phyloP scores from a whole-genome alignment of 1,140 invertebrate species.

The Limonius californicus region DNA sequence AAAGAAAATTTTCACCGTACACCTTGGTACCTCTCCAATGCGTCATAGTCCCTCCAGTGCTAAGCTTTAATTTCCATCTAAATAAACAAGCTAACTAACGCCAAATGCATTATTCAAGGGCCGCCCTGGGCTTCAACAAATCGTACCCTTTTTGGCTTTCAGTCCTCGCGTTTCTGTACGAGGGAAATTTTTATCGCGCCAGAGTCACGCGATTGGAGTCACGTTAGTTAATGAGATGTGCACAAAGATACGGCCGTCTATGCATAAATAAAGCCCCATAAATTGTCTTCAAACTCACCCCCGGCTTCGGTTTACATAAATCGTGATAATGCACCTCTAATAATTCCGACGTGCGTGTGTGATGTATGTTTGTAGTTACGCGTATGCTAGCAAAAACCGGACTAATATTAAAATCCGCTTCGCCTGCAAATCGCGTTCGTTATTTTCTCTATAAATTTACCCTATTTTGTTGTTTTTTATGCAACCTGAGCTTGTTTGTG shows the following conservation, averaged over 20 bases:
- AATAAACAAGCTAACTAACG: slow-evolving; percentile 1
- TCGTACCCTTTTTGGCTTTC: slow-evolving; percentile 5
- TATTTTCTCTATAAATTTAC: too few relatives aligned
- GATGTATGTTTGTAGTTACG: too few relatives aligned
- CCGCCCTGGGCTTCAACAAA: neutral
- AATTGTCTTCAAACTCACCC: slow-evolving; percentile 9
- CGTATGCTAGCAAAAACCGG: too few relatives aligned
- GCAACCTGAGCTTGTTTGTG: too few relatives aligned
- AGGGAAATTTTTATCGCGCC: neutral
- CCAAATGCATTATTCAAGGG: neutral
- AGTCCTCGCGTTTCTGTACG: neutral
- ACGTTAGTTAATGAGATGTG: slow-evolving; percentile 26
- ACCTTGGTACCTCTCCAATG: too few relatives aligned
- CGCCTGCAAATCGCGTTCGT: too few relatives aligned
- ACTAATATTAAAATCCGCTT: too few relatives aligned
- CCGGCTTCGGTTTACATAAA: neutral
- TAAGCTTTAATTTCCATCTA: neutral
- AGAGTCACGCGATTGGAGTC: slow-evolving; percentile 23
- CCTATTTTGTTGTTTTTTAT: too few relatives aligned
- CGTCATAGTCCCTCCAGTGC: too few relatives aligned
- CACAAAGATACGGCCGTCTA: slow-evolving; percentile 9
- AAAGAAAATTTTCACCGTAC: neutral
- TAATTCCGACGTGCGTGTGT: too few relatives aligned
- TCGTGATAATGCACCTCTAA: neutral
- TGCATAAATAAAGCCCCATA: slow-evolving; percentile 10